Percentiles rank a stretch among this genome's conserved stretches.
Conservation (phyloP, 2,797 vertebrate species). For the Acipenser oxyrinchus region DNA sequence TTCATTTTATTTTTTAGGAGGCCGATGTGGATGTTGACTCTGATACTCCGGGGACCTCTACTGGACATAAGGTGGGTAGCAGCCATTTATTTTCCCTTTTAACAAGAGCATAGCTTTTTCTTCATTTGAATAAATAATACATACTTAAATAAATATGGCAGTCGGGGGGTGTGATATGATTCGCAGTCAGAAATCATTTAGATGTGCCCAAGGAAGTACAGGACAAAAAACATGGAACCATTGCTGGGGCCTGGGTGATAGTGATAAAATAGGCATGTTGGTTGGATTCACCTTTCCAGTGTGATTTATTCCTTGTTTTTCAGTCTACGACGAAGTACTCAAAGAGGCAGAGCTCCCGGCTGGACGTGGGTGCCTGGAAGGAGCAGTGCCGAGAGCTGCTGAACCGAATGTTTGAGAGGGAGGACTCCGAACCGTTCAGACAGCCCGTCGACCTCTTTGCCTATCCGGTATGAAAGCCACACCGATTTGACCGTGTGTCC, state of each 20-base stretch:
- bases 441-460: slow-evolving; percentile 81
- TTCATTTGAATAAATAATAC: no score
- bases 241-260: no score
- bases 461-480: slow-evolving; percentile 62
- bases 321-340: slow-evolving; percentile 16
- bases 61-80: slow-evolving; percentile 72
- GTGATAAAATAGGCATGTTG: no score
- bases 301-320: neutral
- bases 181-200: no score
- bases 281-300: neutral
- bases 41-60: slow-evolving; percentile 87
- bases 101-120: no score
- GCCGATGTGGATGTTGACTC: slow-evolving; percentile 83
- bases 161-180: no score
- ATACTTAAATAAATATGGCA: no score
- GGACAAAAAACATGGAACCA: no score
- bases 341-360: slow-evolving; percentile 64
- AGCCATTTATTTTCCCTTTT: no score
- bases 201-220: no score
- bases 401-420: slow-evolving; percentile 74
- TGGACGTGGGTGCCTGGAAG: slow-evolving; percentile 71
- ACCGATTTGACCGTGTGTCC: no score
- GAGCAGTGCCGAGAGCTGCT: slow-evolving; percentile 78
- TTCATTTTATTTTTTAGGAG: slow-evolving; percentile 44
- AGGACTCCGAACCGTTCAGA: slow-evolving; percentile 84